Conservation (phyloP, 1,140 invertebrate genomes). For the Drosophila pallidifrons region DNA sequence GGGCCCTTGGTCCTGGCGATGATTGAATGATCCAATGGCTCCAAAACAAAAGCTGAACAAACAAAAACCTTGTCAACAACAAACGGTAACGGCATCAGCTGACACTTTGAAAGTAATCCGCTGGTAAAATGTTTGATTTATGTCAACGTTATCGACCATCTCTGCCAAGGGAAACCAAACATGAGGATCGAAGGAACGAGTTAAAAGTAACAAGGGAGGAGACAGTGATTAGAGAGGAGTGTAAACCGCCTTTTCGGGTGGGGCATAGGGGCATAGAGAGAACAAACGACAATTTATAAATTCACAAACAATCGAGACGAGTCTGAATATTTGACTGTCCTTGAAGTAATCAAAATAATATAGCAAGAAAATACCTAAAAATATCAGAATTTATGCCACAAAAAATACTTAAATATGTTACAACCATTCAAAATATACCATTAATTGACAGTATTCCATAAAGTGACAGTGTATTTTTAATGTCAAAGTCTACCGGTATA, state of each 20-base stretch:
- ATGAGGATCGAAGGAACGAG: background rate
- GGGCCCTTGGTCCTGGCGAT: slow-evolving; percentile 23
- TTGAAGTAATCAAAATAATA: no score
- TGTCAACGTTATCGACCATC: slow-evolving; percentile 58
- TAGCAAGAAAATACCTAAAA: no score
- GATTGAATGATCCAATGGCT: slow-evolving; percentile 63
- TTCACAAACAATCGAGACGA: no score
- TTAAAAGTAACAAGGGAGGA: no score
- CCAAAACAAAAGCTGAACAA: slow-evolving; percentile 62
- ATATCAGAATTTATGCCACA: no score
- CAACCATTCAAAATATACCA: no score
- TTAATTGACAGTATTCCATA: no score
- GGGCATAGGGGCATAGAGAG: background rate
- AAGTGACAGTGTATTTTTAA: no score
- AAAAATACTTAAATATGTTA: no score
- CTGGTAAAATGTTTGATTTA: slow-evolving; percentile 73
- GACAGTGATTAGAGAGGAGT: background rate
- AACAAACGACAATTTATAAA: no score
- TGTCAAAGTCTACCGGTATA: no score
- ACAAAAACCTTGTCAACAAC: slow-evolving; percentile 61
- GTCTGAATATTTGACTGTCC: no score
- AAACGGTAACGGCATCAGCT: slow-evolving; percentile 44
- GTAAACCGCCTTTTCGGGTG: background rate
- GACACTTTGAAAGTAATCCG: slow-evolving; percentile 71
- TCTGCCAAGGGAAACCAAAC: background rate